Conservation (phyloP, 1,140 invertebrate genomes). For the Heliconius hewitsoni region DNA sequence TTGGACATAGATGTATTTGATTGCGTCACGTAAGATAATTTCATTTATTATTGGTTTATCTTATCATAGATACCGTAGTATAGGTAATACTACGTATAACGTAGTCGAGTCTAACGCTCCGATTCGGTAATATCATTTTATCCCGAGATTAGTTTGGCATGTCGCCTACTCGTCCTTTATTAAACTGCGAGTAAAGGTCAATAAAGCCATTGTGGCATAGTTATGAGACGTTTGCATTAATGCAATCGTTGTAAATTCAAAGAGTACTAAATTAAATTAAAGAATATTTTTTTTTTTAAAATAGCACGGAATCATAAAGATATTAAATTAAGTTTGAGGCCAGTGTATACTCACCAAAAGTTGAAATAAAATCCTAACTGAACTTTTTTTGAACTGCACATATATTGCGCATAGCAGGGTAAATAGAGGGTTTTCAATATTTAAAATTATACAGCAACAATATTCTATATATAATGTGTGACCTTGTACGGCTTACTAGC, state of each 20-base stretch:
- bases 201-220: background rate
- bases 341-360: too few species aligned
- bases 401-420: too few species aligned
- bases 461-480: background rate
- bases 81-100: background rate
- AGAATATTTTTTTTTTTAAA: background rate
- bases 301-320: too few species aligned
- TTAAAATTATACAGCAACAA: background rate
- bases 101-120: background rate
- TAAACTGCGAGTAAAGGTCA: background rate
- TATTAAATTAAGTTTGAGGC: too few species aligned
- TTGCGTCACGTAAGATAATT: background rate
- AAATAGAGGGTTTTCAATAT: background rate
- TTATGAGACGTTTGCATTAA: background rate
- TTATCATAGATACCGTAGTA: background rate
- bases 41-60: background rate
- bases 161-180: conserved; percentile 1
- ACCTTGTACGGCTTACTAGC: background rate
- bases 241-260: background rate
- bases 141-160: conserved; percentile 7
- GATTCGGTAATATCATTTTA: background rate
- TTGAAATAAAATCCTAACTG: too few species aligned
- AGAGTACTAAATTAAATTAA: background rate
- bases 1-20: background rate
- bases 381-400: too few species aligned